These are phyloP conservation scores for Drosophila kikkawai DNA, from an alignment of 1,140 invertebrate genomes.

Conservation along the genomic window DNA sequence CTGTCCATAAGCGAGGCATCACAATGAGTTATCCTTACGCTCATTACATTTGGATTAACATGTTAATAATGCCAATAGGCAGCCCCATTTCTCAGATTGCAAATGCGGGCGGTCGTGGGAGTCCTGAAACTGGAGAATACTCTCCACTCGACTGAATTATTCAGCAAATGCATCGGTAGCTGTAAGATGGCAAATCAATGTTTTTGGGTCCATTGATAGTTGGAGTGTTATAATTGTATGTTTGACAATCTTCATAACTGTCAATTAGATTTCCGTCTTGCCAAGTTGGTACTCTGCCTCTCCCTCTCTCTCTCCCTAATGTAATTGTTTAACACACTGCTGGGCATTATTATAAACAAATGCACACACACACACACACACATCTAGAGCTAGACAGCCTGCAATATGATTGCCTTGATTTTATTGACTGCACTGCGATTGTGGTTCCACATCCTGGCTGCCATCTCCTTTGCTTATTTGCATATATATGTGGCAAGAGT, in stretches of 20 bases:
- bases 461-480: conserved; percentile 21
- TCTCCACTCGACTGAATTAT: conserved; percentile 52
- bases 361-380: conserved; percentile 19
- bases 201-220: conserved; percentile 52
- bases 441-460: conserved; percentile 20
- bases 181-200: conserved; percentile 56
- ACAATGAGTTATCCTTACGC: conserved; percentile 74
- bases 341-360: conserved; percentile 80
- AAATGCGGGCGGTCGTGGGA: conserved; percentile 32
- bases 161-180: conserved; percentile 31
- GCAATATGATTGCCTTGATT: conserved; percentile 65
- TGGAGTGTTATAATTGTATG: conserved; percentile 79
- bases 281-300: conserved; percentile 9
- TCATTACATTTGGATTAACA: conserved; percentile 83
- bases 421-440: conserved; percentile 71
- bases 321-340: conserved; percentile 80
- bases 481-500: conserved; percentile 30
- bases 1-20: conserved; percentile 54
- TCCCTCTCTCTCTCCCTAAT: conserved; percentile 36
- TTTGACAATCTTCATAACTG: conserved; percentile 84
- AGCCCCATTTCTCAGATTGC: conserved; percentile 9
- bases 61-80: conserved; percentile 71
- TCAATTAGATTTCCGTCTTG: conserved; percentile 77
- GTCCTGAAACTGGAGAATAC: neutral
- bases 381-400: neutral